These are phyloP conservation scores for Paratilapia polleni DNA, from an alignment of 2,113 vertebrate species.

Conservation along the genomic window DNA sequence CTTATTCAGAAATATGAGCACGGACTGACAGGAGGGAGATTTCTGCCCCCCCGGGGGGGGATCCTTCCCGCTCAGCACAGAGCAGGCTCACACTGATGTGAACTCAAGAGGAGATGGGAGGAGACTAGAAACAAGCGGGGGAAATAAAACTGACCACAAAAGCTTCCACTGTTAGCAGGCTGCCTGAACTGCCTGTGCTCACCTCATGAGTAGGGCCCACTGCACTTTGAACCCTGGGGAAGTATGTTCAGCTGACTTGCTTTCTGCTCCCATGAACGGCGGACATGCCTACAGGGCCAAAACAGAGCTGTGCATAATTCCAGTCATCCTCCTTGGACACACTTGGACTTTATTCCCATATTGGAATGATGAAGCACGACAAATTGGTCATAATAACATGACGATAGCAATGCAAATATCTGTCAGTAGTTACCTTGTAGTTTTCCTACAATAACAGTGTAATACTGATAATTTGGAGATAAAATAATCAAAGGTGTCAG, in stretches of 20 bases:
- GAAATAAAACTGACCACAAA: constrained; percentile 54
- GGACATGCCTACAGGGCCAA: constrained; percentile 27
- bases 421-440: background rate
- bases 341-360: background rate
- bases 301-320: constrained; percentile 10
- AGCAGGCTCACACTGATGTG: constrained; percentile 7
- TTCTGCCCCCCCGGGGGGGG: constrained; percentile 31
- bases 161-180: constrained; percentile 44
- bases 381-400: constrained; percentile 44
- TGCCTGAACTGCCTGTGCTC: background rate
- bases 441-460: background rate
- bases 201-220: constrained; percentile 30
- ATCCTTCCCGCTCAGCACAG: constrained; percentile 35
- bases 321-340: background rate
- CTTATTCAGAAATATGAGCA: constrained; percentile 67
- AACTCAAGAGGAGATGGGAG: background rate
- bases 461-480: background rate
- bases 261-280: constrained; percentile 12
- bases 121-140: constrained; percentile 19
- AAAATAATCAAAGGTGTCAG: background rate
- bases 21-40: constrained; percentile 32
- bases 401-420: background rate
- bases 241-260: constrained; percentile 58
- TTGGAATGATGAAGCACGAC: background rate
- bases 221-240: constrained; percentile 36